phyloP scores from a whole-genome alignment of 37 sponge, comb jelly and placozoan species.

The Ephydatia muelleri region DNA sequence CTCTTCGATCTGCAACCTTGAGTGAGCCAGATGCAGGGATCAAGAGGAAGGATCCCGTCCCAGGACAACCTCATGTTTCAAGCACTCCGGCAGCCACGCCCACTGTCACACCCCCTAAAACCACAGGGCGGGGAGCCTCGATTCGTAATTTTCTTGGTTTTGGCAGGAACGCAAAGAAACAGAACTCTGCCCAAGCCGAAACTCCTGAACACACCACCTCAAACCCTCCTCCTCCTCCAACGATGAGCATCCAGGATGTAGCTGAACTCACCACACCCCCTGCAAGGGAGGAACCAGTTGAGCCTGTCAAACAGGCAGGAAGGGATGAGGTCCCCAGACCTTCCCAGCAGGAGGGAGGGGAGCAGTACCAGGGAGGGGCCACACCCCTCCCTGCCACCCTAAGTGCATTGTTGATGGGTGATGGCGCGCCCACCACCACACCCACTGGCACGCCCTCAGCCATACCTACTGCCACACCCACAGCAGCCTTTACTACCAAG shows the following conservation, averaged over 20 bases:
- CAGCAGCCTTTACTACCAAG: neutral
- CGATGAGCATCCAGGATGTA: neutral
- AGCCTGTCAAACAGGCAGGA: neutral
- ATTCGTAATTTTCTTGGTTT: neutral
- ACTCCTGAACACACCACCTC: neutral
- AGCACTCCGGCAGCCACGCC: neutral
- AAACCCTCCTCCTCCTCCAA: neutral
- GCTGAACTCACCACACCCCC: neutral
- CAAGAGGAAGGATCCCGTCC: neutral
- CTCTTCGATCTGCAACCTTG: neutral
- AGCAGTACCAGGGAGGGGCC: neutral
- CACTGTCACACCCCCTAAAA: neutral
- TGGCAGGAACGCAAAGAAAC: neutral
- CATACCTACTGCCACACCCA: neutral
- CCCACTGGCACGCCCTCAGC: no score
- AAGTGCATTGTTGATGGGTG: neutral
- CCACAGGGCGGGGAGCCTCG: neutral
- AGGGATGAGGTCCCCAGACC: neutral
- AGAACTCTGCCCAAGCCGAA: neutral
- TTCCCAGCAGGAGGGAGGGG: neutral
- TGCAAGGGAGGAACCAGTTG: neutral
- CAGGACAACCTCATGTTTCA: neutral
- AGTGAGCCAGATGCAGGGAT: neutral
- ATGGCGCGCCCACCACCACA: neutral
- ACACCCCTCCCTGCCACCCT: neutral